Percentiles rank a stretch among this genome's conserved stretches.
phyloP scores from a whole-genome alignment of 2,888 invertebrate genomes.

The Hydroisotoma schaefferi region DNA sequence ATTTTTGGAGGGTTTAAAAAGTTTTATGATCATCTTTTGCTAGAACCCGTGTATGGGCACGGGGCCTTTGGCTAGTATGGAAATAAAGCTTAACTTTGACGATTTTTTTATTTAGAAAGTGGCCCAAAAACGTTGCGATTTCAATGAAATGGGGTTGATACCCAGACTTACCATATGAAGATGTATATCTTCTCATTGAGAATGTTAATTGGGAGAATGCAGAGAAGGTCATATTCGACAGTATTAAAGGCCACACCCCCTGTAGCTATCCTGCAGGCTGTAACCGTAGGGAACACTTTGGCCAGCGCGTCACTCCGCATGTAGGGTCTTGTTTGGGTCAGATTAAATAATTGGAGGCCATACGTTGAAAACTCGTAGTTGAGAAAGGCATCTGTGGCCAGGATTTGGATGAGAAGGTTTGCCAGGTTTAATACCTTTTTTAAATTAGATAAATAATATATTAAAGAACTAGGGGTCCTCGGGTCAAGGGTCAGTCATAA shows the following conservation, averaged over 20 bases:
- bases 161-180: conserved; percentile 23
- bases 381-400: conserved; percentile 31
- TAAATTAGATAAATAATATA: too few species aligned
- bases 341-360: conserved; percentile 25
- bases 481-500: too few species aligned
- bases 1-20: too few species aligned
- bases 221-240: conserved; percentile 35
- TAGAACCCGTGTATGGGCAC: too few species aligned
- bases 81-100: too few species aligned
- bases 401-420: conserved; percentile 34
- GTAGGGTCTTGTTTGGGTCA: conserved; percentile 34
- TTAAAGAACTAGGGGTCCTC: too few species aligned
- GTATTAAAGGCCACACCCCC: conserved; percentile 32
- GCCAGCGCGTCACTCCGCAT: conserved; percentile 30
- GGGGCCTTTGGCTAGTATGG: too few species aligned
- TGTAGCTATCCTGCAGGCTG: conserved; percentile 35
- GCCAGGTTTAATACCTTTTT: conserved; percentile 25
- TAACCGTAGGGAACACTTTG: conserved; percentile 35
- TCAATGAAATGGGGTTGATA: not conserved
- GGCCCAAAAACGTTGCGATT: too few species aligned
- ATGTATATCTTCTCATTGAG: conserved; percentile 31
- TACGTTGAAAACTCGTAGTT: conserved; percentile 29
- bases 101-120: too few species aligned
- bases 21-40: too few species aligned
- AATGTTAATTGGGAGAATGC: conserved; percentile 25